Percentiles rank a stretch among this genome's conserved stretches.
These are phyloP conservation scores for Ennomos erosarius DNA, from an alignment of 2,888 invertebrate species.

Conservation along the genomic window DNA sequence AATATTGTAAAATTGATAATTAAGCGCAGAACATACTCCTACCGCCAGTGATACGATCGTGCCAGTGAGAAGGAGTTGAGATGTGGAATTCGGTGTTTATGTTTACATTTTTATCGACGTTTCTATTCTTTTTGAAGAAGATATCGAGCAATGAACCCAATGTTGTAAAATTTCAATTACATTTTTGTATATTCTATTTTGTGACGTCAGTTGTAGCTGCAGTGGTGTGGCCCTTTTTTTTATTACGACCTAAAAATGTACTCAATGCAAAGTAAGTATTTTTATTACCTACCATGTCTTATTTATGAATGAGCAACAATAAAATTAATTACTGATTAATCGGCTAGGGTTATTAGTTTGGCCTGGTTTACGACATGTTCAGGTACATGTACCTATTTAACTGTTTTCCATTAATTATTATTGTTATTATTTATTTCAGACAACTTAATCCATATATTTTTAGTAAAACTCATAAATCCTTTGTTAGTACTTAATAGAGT, in stretches of 20 bases:
- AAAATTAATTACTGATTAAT: too few relatives aligned
- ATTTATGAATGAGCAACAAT: too few relatives aligned
- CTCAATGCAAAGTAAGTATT: constrained; percentile 73
- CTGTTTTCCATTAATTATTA: too few relatives aligned
- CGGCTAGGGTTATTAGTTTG: too few relatives aligned
- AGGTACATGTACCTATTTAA: too few relatives aligned
- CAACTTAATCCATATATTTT: too few relatives aligned
- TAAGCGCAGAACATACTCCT: constrained; percentile 47
- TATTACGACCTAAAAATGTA: constrained; percentile 64
- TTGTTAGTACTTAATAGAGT: too few relatives aligned
- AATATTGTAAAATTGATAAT: constrained; percentile 32
- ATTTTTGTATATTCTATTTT: constrained; percentile 59
- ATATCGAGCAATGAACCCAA: constrained; percentile 57
- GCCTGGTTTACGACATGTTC: too few relatives aligned
- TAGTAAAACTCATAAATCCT: too few relatives aligned
- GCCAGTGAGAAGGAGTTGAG: constrained; percentile 41
- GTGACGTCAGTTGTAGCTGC: constrained; percentile 46
- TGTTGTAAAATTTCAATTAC: constrained; percentile 60
- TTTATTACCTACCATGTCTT: too few relatives aligned
- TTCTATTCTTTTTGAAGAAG: constrained; percentile 59
- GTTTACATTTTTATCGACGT: constrained; percentile 48
- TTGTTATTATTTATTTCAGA: too few relatives aligned
- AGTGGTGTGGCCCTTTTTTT: constrained; percentile 64
- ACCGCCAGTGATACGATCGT: constrained; percentile 48
- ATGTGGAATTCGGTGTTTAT: constrained; percentile 64